phyloP scores from a whole-genome alignment of 2,888 invertebrate genomes.

The Mactromeris polynyma region DNA sequence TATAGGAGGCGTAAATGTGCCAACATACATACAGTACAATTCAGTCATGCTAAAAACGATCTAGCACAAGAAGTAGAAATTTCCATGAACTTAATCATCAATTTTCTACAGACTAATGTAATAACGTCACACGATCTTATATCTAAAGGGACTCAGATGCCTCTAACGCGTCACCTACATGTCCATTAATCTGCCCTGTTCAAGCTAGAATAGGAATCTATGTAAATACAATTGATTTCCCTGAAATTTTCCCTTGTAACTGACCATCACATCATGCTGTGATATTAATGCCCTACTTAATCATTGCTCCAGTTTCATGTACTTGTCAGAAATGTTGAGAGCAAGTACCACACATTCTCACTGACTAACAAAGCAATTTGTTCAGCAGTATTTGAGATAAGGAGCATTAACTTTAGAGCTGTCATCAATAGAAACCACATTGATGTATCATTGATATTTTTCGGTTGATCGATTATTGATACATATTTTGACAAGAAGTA shows the following conservation, averaged over 20 bases:
- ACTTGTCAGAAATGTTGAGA: background rate
- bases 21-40: background rate
- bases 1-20: background rate
- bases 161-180: background rate
- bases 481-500: too few relatives aligned
- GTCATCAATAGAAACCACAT: too few relatives aligned
- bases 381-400: too few relatives aligned
- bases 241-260: background rate
- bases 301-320: background rate
- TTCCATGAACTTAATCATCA: conserved; percentile 4
- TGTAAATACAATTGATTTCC: conserved; percentile 19
- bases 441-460: too few relatives aligned
- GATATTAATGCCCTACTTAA: conserved; percentile 3
- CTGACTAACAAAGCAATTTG: background rate
- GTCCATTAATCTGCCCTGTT: background rate
- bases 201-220: background rate
- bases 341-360: background rate
- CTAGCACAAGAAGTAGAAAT: background rate
- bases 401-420: too few relatives aligned
- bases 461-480: too few relatives aligned
- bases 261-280: background rate
- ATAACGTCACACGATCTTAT: conserved; percentile 1
- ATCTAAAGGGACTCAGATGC: background rate
- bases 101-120: conserved; percentile 9
- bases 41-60: background rate